Conservation (phyloP, 2,888 invertebrate genomes). For the Dinocampus coccinellae region DNA sequence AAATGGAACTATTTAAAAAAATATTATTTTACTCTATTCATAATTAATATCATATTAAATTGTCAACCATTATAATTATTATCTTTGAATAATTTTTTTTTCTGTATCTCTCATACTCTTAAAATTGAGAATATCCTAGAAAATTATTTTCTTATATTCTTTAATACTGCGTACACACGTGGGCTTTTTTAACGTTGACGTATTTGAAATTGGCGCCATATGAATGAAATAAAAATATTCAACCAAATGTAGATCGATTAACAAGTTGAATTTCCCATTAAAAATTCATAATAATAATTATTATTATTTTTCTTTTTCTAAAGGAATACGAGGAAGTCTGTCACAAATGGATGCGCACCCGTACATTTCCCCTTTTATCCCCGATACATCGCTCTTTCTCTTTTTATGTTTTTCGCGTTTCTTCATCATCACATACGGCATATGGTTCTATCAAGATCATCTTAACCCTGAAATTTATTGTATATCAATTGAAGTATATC, state of each 20-base stretch:
- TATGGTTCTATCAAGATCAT: neutral
- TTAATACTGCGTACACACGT: neutral
- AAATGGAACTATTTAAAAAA: neutral
- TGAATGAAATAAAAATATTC: too few species aligned
- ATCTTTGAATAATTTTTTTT: too few species aligned
- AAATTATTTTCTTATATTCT: too few species aligned
- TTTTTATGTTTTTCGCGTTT: neutral
- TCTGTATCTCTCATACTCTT: neutral
- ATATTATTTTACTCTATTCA: neutral
- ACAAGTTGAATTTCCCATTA: too few species aligned
- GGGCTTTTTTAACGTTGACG: conserved; percentile 27
- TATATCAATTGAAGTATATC: neutral
- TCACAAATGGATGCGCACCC: conserved; percentile 6
- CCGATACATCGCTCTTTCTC: neutral
- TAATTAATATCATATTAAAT: neutral
- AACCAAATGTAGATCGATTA: too few species aligned
- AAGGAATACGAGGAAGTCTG: neutral
- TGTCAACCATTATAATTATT: too few species aligned
- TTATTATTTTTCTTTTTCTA: neutral
- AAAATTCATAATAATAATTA: neutral
- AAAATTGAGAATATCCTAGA: too few species aligned
- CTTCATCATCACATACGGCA: neutral
- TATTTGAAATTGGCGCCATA: neutral
- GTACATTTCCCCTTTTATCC: neutral
- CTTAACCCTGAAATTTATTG: neutral